Evolutionary conservation across 1,140 invertebrate genomes (phyloP).

Genomic region (Aphelenchoides besseyi): DNA sequence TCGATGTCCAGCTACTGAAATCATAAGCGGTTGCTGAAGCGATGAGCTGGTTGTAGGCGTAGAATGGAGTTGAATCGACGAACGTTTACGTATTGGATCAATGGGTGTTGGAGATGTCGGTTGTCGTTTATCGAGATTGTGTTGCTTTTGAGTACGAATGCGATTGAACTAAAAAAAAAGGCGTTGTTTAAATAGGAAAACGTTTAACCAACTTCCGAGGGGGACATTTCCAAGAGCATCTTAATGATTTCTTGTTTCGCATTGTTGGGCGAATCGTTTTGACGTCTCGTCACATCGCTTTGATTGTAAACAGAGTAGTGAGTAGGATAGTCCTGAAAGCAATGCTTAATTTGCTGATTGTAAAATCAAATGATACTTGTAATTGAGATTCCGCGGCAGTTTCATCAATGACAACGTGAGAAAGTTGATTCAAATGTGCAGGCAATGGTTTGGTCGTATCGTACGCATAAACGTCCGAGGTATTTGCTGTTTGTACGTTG

Average conservation of each 20-base stretch:
- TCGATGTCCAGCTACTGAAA: not conserved
- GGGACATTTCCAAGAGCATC: constrained; percentile 44
- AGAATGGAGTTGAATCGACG: not conserved
- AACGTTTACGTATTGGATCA: constrained; percentile 10
- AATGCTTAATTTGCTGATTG: too few species aligned
- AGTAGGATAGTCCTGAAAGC: too few species aligned
- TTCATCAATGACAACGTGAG: not conserved
- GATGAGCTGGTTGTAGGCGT: not conserved
- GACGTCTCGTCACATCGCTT: too few species aligned
- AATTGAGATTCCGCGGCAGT: not conserved
- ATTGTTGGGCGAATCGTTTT: not conserved
- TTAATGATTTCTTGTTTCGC: constrained; percentile 43
- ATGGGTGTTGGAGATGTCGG: constrained; percentile 14
- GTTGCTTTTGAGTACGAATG: constrained; percentile 18
- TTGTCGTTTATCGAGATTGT: not conserved
- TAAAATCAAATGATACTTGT: too few species aligned
- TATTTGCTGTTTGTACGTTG: not conserved
- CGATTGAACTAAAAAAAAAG: constrained; percentile 23
- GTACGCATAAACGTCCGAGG: not conserved
- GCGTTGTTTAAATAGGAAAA: constrained; percentile 27
- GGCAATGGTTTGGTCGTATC: not conserved
- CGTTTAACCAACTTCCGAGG: constrained; percentile 29
- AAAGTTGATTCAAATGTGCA: not conserved
- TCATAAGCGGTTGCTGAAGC: not conserved
- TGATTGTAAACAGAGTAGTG: too few species aligned